Evolutionary conservation across 2,113 vertebrate genomes (phyloP).

Genomic region (Cygnus atratus): DNA sequence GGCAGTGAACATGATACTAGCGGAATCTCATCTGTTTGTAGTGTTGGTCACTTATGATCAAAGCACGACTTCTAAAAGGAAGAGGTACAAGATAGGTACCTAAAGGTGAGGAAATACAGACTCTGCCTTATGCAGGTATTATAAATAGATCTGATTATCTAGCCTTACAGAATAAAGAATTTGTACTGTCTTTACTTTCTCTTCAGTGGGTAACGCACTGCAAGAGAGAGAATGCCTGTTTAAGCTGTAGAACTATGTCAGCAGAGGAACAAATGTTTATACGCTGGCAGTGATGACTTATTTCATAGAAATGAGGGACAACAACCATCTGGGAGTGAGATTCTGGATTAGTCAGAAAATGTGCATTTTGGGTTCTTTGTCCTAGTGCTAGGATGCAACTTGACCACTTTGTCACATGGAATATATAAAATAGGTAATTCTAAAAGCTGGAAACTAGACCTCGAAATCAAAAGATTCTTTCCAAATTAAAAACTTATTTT

Average conservation of each 20-base stretch:
- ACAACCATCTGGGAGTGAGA: background rate
- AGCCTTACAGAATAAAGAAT: background rate
- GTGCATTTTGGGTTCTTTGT: background rate
- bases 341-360: background rate
- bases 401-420: background rate
- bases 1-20: background rate
- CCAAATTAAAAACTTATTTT: background rate
- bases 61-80: background rate
- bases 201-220: background rate
- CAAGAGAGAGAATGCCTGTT: background rate
- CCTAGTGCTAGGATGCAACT: background rate
- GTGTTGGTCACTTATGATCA: background rate
- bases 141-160: background rate
- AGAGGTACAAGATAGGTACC: background rate
- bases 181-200: background rate
- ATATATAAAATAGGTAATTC: background rate
- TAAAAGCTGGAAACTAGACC: background rate
- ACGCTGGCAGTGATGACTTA: background rate
- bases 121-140: background rate
- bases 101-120: background rate
- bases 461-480: background rate
- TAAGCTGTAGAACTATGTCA: background rate
- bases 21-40: background rate
- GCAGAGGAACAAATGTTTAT: conserved; percentile 1
- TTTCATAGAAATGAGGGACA: background rate